Base-by-base conservation (phyloP, 2,797 vertebrate species). In the Enteromius anoplus region DNA sequence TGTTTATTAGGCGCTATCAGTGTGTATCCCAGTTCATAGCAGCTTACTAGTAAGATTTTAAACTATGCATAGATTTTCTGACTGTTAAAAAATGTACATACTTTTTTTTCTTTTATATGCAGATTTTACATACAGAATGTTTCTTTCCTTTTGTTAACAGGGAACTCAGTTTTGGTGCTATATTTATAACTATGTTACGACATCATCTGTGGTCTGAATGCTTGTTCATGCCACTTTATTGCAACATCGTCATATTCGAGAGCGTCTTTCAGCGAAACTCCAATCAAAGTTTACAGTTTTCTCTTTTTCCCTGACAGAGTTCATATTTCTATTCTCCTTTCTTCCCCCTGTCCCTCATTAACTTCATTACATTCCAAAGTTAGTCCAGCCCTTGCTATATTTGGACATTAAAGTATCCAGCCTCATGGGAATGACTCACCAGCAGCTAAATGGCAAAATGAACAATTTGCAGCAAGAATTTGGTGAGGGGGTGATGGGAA, bases 351-450 rank as follows among this genome's bases (percentile, higher is more conserved):
- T 73, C 55, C 66, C 75, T 84, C 75, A 55, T 84, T 75, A 85
- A 73, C 29, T n/a, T 66, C 70, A 60, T 34, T 77, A 78, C 88
- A 88, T 89, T 90, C 86, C 85, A 78, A 72, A 83, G 81, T 75
- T 64, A 65, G 75, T 78, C 78, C 65, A 87, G 83, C 79, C 80
- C 58, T 69, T 80, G 81, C 84, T 90, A 89, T 91, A 91, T 93
- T 91, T 91, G 91, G 91, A 88, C 90, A 92, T 90, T 87, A 73
- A 85, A 68, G 14, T 88, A 80, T 87, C 82, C 82, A 86, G 51
- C 86, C 89, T 75, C 85, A 60, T 21, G 71, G 75, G 86, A 80
- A 84, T 88, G 32, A 85, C 15, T 87, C 45, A 84, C 83, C 40
- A 83, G 65, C n/a, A 69, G 47, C n/a, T 15, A 77, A 81, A 87